Conservation (phyloP, 2,888 invertebrate species). For the Lithophane semibrunnea region DNA sequence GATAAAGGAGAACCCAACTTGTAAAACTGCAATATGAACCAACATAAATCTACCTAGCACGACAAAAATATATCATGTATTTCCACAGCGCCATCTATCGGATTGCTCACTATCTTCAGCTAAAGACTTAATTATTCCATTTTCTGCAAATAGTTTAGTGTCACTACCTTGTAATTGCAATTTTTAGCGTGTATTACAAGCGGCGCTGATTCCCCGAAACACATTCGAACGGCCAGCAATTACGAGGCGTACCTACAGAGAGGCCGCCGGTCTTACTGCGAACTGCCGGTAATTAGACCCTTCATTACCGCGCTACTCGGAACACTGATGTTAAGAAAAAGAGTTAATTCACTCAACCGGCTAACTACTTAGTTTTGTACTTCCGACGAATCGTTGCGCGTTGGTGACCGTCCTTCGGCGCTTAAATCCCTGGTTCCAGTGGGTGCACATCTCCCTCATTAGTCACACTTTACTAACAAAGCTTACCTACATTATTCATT, state of each 20-base stretch:
- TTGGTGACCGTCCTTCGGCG: constrained; percentile 38
- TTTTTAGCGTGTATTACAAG: constrained; percentile 73
- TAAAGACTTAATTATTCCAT: constrained; percentile 58
- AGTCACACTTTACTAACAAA: constrained; percentile 26
- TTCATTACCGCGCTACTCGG: constrained; percentile 79
- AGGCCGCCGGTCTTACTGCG: constrained; percentile 78
- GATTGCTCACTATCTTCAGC: constrained; percentile 38
- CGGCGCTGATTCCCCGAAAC: constrained; percentile 73
- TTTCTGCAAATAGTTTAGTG: constrained; percentile 65
- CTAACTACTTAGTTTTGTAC: constrained; percentile 59
- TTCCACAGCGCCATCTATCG: constrained; percentile 12
- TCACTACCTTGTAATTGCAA: constrained; percentile 68
- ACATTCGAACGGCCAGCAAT: constrained; percentile 77
- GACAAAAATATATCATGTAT: background rate
- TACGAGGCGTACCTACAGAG: constrained; percentile 72
- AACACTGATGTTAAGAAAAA: constrained; percentile 72
- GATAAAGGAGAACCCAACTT: constrained; percentile 20
- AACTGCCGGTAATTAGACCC: constrained; percentile 80
- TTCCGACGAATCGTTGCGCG: constrained; percentile 45
- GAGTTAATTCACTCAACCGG: constrained; percentile 54
- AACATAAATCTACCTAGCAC: background rate
- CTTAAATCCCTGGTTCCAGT: constrained; percentile 61
- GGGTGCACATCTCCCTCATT: constrained; percentile 19
- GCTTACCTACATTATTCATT: constrained; percentile 40
- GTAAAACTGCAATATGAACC: background rate